These are phyloP conservation scores for Hydrocynus forskahlii DNA, from an alignment of 2,797 vertebrate species.

Conservation along the genomic window DNA sequence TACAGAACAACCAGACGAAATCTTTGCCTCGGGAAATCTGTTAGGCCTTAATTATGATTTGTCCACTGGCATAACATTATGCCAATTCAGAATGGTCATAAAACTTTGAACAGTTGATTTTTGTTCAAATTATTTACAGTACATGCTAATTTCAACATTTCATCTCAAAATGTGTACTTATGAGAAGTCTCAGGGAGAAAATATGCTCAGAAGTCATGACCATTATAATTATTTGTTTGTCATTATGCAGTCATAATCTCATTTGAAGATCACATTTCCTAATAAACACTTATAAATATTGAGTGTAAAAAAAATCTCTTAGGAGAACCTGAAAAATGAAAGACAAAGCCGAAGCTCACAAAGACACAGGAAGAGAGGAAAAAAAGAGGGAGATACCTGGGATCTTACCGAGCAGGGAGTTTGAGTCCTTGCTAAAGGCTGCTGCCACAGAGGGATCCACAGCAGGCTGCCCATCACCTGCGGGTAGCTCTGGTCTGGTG, in stretches of 20 bases:
- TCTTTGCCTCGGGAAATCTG: too few species aligned
- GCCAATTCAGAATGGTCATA: not conserved
- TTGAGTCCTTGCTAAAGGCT: constrained; percentile 94
- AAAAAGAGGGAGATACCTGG: constrained; percentile 76
- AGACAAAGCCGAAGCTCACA: not conserved
- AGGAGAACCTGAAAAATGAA: not conserved
- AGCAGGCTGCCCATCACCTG: constrained; percentile 92
- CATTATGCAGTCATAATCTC: too few species aligned
- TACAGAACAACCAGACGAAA: too few species aligned
- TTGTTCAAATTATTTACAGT: too few species aligned
- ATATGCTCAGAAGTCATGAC: too few species aligned
- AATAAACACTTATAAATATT: not conserved
- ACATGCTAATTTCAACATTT: too few species aligned
- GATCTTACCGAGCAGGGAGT: constrained; percentile 93
- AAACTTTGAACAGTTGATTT: not conserved
- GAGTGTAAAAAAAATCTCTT: not conserved
- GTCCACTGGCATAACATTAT: too few species aligned
- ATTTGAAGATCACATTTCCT: not conserved
- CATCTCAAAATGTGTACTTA: too few species aligned
- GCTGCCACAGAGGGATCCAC: constrained; percentile 88
- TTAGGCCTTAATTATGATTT: too few species aligned
- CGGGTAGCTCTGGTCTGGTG: constrained; percentile 94
- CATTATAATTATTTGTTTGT: not conserved
- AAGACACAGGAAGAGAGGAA: constrained; percentile 45
- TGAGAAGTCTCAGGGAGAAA: too few species aligned